Conservation (phyloP, 2,797 vertebrate genomes). For the Hydrolagus colliei region DNA sequence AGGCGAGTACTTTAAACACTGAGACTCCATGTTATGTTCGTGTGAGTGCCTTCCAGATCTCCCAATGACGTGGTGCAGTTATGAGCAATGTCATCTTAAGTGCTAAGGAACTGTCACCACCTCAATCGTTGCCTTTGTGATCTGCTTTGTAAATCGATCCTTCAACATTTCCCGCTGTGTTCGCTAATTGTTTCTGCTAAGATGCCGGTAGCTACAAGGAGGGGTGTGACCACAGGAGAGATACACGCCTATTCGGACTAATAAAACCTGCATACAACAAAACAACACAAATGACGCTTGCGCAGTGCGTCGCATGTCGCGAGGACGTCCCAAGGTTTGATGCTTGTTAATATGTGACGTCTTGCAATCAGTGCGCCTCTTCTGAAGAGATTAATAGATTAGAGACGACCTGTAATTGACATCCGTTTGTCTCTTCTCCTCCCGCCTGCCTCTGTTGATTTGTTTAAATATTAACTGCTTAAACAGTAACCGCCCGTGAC, state of each 20-base stretch:
- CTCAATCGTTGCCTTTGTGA: background rate
- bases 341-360: background rate
- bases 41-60: background rate
- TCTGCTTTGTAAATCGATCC: slow-evolving; percentile 13
- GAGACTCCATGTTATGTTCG: too few relatives aligned
- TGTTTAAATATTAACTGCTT: background rate
- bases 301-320: too few relatives aligned
- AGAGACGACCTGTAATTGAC: background rate
- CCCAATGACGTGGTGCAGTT: too few relatives aligned
- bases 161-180: slow-evolving; percentile 18
- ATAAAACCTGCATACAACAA: background rate
- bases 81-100: background rate
- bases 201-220: slow-evolving; percentile 1
- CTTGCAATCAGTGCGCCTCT: background rate
- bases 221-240: background rate
- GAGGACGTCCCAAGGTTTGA: too few relatives aligned
- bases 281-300: too few relatives aligned
- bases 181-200: slow-evolving; percentile 3
- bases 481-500: background rate
- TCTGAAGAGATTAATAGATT: background rate
- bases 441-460: background rate
- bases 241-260: background rate
- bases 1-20: too few relatives aligned
- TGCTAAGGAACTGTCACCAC: background rate
- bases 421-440: background rate